A percentile compares a stretch with the other conserved stretches of the same genome.
phyloP scores from a whole-genome alignment of 2,113 vertebrate species.

The Melanostigma gelatinosum region DNA sequence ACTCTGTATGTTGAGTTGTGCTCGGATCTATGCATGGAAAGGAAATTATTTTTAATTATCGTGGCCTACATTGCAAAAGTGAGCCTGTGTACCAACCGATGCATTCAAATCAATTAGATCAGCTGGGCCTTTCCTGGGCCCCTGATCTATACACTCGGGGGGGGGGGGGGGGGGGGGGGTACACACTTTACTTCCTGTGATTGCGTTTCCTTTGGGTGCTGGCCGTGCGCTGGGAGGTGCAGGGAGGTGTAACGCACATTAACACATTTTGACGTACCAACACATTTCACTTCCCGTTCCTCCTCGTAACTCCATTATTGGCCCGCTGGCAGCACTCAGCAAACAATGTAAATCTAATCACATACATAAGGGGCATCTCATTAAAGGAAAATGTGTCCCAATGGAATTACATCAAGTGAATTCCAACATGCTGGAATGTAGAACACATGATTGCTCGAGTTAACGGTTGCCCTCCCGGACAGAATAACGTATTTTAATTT shows the following conservation, averaged over 20 bases:
- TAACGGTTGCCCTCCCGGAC: neutral
- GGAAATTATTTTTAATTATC: conserved; percentile 10
- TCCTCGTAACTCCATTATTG: conserved; percentile 35
- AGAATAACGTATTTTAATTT: too few relatives aligned
- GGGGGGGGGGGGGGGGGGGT: neutral
- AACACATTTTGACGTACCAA: conserved; percentile 41
- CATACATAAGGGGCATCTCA: conserved; percentile 50
- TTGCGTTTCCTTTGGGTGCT: neutral
- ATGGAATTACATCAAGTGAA: conserved; percentile 48
- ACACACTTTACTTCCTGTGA: conserved; percentile 5
- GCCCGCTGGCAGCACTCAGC: conserved; percentile 20
- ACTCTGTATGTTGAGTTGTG: neutral
- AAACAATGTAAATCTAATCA: conserved; percentile 71
- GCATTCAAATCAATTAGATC: conserved; percentile 12
- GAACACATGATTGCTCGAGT: conserved; percentile 20
- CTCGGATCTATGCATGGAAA: conserved; percentile 10
- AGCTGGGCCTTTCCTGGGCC: neutral
- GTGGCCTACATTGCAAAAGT: neutral
- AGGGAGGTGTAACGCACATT: conserved; percentile 18
- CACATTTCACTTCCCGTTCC: conserved; percentile 24
- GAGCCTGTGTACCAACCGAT: neutral
- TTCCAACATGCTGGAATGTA: conserved; percentile 41
- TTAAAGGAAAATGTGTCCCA: conserved; percentile 50
- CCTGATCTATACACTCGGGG: neutral
- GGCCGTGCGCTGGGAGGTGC: neutral